A percentile compares a stretch with the other conserved stretches of the same genome.
Conservation (phyloP, 2,888 invertebrate genomes). For the Andrena trimmerana region DNA sequence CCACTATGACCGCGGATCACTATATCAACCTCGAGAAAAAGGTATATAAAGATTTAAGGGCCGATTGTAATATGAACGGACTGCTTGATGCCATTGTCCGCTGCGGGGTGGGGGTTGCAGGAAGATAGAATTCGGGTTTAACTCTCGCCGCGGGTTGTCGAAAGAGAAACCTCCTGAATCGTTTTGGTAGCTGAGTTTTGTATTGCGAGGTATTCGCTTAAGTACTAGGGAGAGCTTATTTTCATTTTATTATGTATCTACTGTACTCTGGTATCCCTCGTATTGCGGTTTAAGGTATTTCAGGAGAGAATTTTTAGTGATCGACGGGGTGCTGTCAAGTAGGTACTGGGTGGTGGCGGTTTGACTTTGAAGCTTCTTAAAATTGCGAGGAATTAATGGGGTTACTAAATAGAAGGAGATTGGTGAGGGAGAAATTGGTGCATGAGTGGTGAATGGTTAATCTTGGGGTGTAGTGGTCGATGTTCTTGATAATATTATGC, state of each 20-base stretch:
- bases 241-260: too few relatives aligned
- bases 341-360: neutral
- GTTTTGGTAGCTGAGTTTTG: neutral
- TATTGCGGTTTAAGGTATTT: too few relatives aligned
- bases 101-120: too few relatives aligned
- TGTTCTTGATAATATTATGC: too few relatives aligned
- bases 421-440: too few relatives aligned
- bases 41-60: constrained; percentile 68
- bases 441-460: too few relatives aligned
- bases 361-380: neutral
- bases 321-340: too few relatives aligned
- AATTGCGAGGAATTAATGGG: neutral
- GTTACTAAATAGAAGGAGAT: too few relatives aligned
- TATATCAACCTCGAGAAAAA: constrained; percentile 88
- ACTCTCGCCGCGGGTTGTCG: neutral
- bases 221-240: too few relatives aligned
- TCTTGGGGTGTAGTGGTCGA: too few relatives aligned
- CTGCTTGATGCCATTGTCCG: neutral
- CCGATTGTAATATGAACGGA: constrained; percentile 28
- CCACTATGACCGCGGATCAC: constrained; percentile 88
- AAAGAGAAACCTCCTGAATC: neutral
- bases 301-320: too few relatives aligned
- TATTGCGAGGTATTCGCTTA: neutral
- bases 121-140: constrained; percentile 7
- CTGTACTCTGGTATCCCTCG: too few relatives aligned